Evolutionary conservation across 2,888 invertebrate species (phyloP).

Genomic region (Stenchaetothrips biformis): DNA sequence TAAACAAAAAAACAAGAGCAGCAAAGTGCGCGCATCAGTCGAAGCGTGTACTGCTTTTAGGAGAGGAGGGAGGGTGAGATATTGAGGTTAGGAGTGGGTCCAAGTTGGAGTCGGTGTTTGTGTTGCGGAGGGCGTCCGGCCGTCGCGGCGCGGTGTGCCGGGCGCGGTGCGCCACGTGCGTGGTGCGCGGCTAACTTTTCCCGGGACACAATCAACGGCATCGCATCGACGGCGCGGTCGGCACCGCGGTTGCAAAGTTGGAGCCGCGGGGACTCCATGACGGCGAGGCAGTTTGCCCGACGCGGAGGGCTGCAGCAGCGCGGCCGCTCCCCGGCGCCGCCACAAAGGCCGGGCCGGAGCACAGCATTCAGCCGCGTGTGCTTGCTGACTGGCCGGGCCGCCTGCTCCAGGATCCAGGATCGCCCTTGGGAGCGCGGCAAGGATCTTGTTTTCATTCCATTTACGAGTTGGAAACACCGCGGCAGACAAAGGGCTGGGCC

Average conservation of each 20-base stretch:
- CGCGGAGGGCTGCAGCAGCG: neutral
- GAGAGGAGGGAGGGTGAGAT: too few relatives aligned
- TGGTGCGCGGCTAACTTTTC: too few relatives aligned
- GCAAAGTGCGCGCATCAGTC: neutral
- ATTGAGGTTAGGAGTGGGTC: too few relatives aligned
- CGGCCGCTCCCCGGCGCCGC: neutral
- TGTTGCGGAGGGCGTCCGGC: too few relatives aligned
- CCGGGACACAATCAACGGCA: too few relatives aligned
- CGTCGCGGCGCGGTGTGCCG: too few relatives aligned
- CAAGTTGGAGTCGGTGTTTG: too few relatives aligned
- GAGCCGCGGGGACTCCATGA: neutral
- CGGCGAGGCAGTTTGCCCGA: neutral
- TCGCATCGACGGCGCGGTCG: neutral
- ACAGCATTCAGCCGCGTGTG: neutral
- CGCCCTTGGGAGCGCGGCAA: neutral
- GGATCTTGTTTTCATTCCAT: constrained; percentile 15
- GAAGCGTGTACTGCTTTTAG: too few relatives aligned
- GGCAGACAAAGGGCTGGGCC: neutral
- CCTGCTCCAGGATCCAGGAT: neutral
- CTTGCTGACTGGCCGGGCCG: neutral
- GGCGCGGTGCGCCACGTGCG: too few relatives aligned
- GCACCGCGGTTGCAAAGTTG: neutral
- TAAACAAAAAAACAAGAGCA: neutral
- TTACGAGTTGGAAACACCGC: neutral
- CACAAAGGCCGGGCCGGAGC: neutral